Percentiles rank a stretch among this genome's conserved stretches.
These are phyloP conservation scores for Galerucella calmariensis DNA, from an alignment of 2,888 invertebrate genomes.

Conservation along the genomic window DNA sequence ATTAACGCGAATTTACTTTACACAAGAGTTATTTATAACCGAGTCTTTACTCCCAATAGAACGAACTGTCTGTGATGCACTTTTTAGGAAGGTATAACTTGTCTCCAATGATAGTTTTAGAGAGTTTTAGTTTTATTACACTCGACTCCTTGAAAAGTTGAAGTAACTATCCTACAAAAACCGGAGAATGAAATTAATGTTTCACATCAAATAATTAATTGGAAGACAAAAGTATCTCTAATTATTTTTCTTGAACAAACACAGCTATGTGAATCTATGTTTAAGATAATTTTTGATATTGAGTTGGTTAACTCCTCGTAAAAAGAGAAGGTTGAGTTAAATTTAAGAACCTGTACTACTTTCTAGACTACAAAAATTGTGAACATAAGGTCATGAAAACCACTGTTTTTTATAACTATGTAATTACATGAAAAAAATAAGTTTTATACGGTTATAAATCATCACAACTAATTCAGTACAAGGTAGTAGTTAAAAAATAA, in stretches of 20 bases:
- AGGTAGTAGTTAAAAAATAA: constrained; percentile 15
- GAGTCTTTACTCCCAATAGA: constrained; percentile 23
- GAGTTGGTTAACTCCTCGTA: background rate
- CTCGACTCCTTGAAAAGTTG: constrained; percentile 3
- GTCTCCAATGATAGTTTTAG: constrained; percentile 21
- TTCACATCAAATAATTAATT: background rate
- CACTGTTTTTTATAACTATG: constrained; percentile 3
- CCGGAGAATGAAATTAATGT: background rate
- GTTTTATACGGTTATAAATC: constrained; percentile 20
- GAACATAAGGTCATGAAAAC: constrained; percentile 12
- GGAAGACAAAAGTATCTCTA: background rate
- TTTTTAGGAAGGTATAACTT: constrained; percentile 18
- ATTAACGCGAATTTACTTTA: constrained; percentile 26
- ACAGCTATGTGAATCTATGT: too few relatives aligned
- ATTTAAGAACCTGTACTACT: background rate
- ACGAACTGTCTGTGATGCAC: constrained; percentile 26
- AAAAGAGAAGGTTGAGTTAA: background rate
- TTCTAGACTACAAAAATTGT: constrained; percentile 4
- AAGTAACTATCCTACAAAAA: background rate
- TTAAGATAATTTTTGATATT: background rate
- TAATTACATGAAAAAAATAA: constrained; percentile 15
- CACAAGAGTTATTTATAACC: constrained; percentile 28
- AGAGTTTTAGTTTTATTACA: constrained; percentile 13
- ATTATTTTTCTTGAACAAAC: too few relatives aligned
- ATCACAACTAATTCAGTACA: constrained; percentile 17